Percentiles rank a stretch among this genome's conserved stretches.
Conservation (phyloP, 2,888 invertebrate genomes). For the Spisula subtruncata region DNA sequence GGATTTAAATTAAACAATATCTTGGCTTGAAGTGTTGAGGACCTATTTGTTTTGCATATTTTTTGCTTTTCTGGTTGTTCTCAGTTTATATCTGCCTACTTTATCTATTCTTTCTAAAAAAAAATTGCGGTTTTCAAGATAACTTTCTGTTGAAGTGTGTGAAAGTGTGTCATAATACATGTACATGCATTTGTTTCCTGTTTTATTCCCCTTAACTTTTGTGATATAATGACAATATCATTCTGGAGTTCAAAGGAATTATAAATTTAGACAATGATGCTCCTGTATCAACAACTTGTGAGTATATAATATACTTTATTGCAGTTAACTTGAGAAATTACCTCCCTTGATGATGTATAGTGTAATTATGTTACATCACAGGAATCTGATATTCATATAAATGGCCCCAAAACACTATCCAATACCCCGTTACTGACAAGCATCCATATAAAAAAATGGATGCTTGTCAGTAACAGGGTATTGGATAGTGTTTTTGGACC, state of each 20-base stretch:
- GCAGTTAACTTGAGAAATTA: too few relatives aligned
- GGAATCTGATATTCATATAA: too few relatives aligned
- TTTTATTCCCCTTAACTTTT: not conserved
- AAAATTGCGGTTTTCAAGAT: too few relatives aligned
- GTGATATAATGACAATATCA: not conserved
- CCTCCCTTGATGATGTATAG: not conserved
- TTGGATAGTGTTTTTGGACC: too few relatives aligned
- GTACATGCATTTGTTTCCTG: not conserved
- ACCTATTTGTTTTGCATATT: too few relatives aligned
- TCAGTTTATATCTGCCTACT: too few relatives aligned
- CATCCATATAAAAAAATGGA: too few relatives aligned
- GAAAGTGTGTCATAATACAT: not conserved
- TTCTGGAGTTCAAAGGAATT: not conserved
- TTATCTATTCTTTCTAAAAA: not conserved
- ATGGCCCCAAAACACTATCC: too few relatives aligned
- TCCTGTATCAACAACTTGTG: not conserved
- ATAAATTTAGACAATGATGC: not conserved
- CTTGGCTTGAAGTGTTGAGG: not conserved
- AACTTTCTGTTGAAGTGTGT: too few relatives aligned
- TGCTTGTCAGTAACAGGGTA: too few relatives aligned
- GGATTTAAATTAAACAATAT: constrained; percentile 3
- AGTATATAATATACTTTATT: not conserved
- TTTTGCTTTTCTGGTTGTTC: too few relatives aligned
- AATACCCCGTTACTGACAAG: too few relatives aligned
- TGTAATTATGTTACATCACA: not conserved